Conservation (phyloP, 1,140 invertebrate genomes). For the Drosophila ogumai region DNA sequence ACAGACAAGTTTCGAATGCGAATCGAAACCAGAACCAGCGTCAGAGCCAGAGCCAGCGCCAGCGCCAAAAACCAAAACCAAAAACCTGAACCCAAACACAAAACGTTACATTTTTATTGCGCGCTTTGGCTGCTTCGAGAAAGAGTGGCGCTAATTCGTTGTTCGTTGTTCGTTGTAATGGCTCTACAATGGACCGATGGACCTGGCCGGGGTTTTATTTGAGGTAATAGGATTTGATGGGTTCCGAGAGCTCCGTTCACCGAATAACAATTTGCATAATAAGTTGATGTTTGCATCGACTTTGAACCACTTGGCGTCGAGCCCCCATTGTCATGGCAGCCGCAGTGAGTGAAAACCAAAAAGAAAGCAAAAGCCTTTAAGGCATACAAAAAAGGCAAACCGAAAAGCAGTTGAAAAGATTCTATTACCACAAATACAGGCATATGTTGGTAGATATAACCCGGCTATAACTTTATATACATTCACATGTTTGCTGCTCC, state of each 20-base stretch:
- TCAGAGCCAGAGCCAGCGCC: background rate
- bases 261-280: slow-evolving; percentile 80
- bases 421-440: slow-evolving; percentile 29
- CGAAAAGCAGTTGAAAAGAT: slow-evolving; percentile 48
- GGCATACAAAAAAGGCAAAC: slow-evolving; percentile 29
- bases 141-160: slow-evolving; percentile 48
- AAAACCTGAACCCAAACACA: slow-evolving; percentile 6
- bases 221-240: slow-evolving; percentile 74
- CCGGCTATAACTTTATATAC: no score
- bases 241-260: slow-evolving; percentile 38
- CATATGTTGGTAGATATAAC: slow-evolving; percentile 2
- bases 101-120: slow-evolving; percentile 30
- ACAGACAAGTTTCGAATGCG: slow-evolving; percentile 12
- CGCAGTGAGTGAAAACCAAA: background rate
- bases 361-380: slow-evolving; percentile 23
- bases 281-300: slow-evolving; percentile 67
- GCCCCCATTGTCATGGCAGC: slow-evolving; percentile 57
- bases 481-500: background rate
- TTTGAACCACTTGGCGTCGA: slow-evolving; percentile 18
- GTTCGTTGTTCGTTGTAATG: slow-evolving; percentile 67
- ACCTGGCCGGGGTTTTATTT: slow-evolving; percentile 30
- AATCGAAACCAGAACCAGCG: slow-evolving; percentile 4
- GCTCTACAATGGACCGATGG: slow-evolving; percentile 53
- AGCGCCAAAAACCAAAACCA: slow-evolving; percentile 7
- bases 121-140: background rate